Evolutionary conservation across 2,888 invertebrate genomes (phyloP).

Genomic region (Crematogaster levior): DNA sequence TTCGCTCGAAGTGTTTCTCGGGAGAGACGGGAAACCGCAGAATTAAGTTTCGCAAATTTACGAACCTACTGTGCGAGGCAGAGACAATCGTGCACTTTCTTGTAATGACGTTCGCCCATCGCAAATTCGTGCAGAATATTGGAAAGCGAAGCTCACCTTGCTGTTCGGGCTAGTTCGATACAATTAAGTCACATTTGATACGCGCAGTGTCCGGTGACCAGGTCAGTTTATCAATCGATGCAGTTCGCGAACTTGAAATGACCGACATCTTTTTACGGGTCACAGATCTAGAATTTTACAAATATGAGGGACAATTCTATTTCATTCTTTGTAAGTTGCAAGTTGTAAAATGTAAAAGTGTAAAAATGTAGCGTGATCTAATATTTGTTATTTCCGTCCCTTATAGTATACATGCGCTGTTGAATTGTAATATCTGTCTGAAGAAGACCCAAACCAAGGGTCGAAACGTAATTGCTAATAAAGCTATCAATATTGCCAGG

Average conservation of each 20-base stretch:
- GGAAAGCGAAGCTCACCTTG: conserved; percentile 54
- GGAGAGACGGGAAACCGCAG: conserved; percentile 43
- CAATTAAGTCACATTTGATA: conserved; percentile 52
- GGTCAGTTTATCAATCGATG: not conserved
- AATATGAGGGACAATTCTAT: no score
- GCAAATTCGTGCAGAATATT: conserved; percentile 57
- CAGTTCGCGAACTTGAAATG: not conserved
- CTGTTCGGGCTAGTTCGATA: conserved; percentile 31
- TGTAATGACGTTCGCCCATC: conserved; percentile 33
- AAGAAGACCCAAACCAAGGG: no score
- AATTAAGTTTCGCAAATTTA: conserved; percentile 44
- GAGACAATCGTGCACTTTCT: conserved; percentile 56
- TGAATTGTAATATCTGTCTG: no score
- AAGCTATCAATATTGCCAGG: no score
- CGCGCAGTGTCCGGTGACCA: not conserved
- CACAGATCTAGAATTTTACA: not conserved
- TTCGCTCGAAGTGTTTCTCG: not conserved
- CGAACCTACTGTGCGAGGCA: conserved; percentile 40
- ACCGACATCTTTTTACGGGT: not conserved
- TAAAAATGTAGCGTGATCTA: no score
- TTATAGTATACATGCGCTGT: no score
- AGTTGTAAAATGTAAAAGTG: no score
- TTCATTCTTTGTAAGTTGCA: no score
- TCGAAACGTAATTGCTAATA: no score
- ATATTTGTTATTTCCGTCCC: no score